Evolutionary conservation across 2,113 vertebrate genomes (phyloP).

Genomic region (Nerophis ophidion): DNA sequence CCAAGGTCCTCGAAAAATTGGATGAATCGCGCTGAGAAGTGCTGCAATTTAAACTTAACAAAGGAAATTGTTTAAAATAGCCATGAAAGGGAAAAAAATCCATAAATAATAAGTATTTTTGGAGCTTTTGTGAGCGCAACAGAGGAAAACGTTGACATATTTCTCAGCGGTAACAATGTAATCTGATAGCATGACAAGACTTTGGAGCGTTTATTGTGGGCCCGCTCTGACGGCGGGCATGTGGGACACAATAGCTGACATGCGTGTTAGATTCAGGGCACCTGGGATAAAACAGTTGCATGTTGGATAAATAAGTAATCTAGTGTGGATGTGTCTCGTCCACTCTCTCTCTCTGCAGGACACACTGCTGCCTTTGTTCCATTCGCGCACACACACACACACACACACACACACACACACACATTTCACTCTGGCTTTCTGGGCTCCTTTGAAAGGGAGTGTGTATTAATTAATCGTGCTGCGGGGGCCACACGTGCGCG

Average conservation of each 20-base stretch:
- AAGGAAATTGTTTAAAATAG: too few relatives aligned
- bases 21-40: too few relatives aligned
- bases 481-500: not conserved
- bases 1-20: too few relatives aligned
- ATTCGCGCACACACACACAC: constrained; percentile 38
- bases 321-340: constrained; percentile 16
- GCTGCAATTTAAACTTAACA: too few relatives aligned
- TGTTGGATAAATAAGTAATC: constrained; percentile 33
- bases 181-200: constrained; percentile 2
- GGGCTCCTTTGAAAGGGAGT: constrained; percentile 1
- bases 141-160: too few relatives aligned
- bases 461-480: too few relatives aligned
- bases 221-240: not conserved
- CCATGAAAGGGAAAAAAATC: too few relatives aligned
- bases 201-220: constrained; percentile 22
- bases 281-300: constrained; percentile 19
- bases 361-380: constrained; percentile 52
- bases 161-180: not conserved
- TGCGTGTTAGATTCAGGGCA: constrained; percentile 42
- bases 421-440: not conserved
- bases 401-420: constrained; percentile 31
- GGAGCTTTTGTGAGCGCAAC: too few relatives aligned
- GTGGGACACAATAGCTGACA: constrained; percentile 30
- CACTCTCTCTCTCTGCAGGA: constrained; percentile 19
- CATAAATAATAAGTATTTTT: too few relatives aligned